Conservation (phyloP, 2,113 vertebrate species). For the Cryptomyrus ogoouensis region DNA sequence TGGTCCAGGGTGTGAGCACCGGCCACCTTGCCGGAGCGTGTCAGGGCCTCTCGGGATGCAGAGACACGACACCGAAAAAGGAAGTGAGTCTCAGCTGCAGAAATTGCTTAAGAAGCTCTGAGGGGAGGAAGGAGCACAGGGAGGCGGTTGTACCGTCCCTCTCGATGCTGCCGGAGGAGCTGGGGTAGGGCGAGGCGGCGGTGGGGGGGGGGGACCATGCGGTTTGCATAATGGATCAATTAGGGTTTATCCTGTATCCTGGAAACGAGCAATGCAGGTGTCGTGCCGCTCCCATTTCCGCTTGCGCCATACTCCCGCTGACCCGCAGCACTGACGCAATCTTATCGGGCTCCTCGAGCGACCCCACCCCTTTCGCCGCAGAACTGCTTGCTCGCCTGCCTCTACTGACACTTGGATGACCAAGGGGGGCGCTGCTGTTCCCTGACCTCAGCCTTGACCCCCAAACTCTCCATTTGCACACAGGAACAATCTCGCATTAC, state of each 20-base stretch:
- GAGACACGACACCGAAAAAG: background rate
- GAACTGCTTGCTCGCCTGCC: background rate
- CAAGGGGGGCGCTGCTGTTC: background rate
- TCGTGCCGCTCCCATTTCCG: background rate
- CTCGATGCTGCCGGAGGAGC: background rate
- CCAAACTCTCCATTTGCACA: background rate
- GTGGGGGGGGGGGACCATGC: background rate
- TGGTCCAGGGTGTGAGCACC: background rate
- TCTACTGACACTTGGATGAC: background rate
- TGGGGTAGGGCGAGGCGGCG: background rate
- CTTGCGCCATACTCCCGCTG: background rate
- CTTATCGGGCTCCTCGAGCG: background rate
- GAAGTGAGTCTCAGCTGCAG: background rate
- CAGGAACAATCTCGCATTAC: conserved; percentile 49
- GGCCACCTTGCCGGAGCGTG: too few species aligned
- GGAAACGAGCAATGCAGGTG: background rate
- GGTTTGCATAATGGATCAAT: background rate
- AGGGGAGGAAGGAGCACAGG: background rate
- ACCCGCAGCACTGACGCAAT: background rate
- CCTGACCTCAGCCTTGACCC: background rate
- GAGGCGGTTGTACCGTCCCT: background rate
- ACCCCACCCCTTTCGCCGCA: background rate
- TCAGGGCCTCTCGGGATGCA: too few species aligned
- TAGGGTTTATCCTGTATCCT: background rate
- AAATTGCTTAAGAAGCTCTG: background rate